These are phyloP conservation scores for Yponomeuta plumbellus DNA, from an alignment of 2,888 invertebrate species.

Conservation along the genomic window DNA sequence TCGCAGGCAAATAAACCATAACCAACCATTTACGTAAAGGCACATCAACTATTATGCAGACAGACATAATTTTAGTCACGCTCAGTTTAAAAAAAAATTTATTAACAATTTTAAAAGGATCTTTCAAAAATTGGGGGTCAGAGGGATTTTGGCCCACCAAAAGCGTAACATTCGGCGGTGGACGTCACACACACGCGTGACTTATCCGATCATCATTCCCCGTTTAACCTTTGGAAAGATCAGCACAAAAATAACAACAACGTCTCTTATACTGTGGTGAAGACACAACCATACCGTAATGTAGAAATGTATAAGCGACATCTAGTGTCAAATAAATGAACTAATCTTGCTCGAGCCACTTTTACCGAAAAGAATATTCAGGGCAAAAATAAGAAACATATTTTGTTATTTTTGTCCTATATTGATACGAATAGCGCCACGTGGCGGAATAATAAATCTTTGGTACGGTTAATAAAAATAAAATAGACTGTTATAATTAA, in stretches of 20 bases:
- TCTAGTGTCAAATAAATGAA: neutral
- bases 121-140: constrained; percentile 56
- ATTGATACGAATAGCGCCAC: too few species aligned
- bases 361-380: too few species aligned
- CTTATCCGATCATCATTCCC: constrained; percentile 67
- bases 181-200: constrained; percentile 64
- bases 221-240: constrained; percentile 73
- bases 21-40: too few species aligned
- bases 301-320: constrained; percentile 7
- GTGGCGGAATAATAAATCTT: too few species aligned
- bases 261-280: constrained; percentile 12
- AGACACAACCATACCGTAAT: constrained; percentile 42
- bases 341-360: neutral
- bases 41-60: too few species aligned
- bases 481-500: too few species aligned
- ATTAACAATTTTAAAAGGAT: constrained; percentile 31
- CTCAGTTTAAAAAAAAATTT: too few species aligned
- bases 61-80: too few species aligned
- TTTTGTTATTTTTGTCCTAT: too few species aligned
- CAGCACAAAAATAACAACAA: constrained; percentile 23
- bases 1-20: too few species aligned
- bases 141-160: constrained; percentile 59
- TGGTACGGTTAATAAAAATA: too few species aligned
- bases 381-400: too few species aligned
- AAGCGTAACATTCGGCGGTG: constrained; percentile 68